Evolutionary conservation across 2,888 invertebrate genomes (phyloP), one percentile per base, ranked within the genome.

Genomic region (Euzophera pinguis): DNA sequence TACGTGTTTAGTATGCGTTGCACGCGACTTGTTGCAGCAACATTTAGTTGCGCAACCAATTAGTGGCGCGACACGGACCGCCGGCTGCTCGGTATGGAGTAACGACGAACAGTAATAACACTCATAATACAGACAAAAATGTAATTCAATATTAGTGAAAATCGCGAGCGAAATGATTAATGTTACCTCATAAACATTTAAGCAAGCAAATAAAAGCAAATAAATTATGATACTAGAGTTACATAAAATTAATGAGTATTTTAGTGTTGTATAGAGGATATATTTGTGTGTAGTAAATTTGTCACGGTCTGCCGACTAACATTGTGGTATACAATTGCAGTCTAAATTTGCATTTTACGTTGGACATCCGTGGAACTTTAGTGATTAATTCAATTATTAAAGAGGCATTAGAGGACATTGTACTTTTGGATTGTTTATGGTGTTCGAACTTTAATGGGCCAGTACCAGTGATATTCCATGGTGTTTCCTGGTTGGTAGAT

Each of bases 321-420:
- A 71, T 71, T 81, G 81, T 82, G 78, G 81, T 73, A 68, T 73
- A 78, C 84, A 82, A 82, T 81, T 83, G 84, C 82, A 83, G 65
- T 67, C 58, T 53, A 74, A 78, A 89, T 89, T 89, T 86, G 87
- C 88, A 89, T 88, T 85, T 81, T 77, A 78, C 75, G 73, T 76
- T 75, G 76, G 69, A 70, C 75, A 71, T 74, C 74, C 75, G 73
- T 73, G 71, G 68, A 71, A 72, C 59, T 65, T 63, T 65, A 64
- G 74, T 75, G 72, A 81, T 84, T 84, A 83, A 81, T 81, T 82
- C 69, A 75, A 78, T 79, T 75, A 79, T 73, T 75, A 77, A 77
- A 75, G 47, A 52, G 54, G 53, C 55, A 56, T 71, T 68, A 72
- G 65, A 74, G 64, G 67, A 73, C 67, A 53, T 35, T 14, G 51